Conservation (phyloP, 2,797 vertebrate species). For the Acrossocheilus wenchowensis region DNA sequence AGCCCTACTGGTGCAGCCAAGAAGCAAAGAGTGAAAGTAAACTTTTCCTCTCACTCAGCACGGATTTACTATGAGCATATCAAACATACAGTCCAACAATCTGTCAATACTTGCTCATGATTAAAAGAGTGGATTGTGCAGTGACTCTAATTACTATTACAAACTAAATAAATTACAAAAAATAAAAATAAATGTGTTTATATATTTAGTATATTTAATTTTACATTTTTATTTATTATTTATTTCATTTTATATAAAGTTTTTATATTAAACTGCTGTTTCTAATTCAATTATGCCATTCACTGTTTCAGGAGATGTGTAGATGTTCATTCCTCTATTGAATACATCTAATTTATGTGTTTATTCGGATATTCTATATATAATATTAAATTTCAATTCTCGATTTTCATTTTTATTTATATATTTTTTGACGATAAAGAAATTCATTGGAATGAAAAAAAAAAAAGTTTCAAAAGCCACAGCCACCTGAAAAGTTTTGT, state of each 20-base stretch:
- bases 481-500: background rate
- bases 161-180: background rate
- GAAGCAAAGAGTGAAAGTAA: constrained; percentile 46
- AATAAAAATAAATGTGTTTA: too few species aligned
- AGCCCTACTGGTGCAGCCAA: constrained; percentile 28
- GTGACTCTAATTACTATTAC: background rate
- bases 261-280: background rate
- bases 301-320: background rate
- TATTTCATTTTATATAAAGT: background rate
- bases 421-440: background rate
- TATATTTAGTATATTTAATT: background rate
- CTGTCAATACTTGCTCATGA: constrained; percentile 22
- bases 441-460: background rate
- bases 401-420: too few species aligned
- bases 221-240: too few species aligned
- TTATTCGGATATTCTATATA: too few species aligned
- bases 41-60: constrained; percentile 40
- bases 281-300: background rate
- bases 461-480: background rate
- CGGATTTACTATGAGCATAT: constrained; percentile 6
- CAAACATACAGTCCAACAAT: constrained; percentile 16
- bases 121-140: constrained; percentile 21
- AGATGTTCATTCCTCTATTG: background rate
- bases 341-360: too few species aligned
- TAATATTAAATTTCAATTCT: too few species aligned